phyloP scores from a whole-genome alignment of 1,140 invertebrate species.

The Drusus annulatus region DNA sequence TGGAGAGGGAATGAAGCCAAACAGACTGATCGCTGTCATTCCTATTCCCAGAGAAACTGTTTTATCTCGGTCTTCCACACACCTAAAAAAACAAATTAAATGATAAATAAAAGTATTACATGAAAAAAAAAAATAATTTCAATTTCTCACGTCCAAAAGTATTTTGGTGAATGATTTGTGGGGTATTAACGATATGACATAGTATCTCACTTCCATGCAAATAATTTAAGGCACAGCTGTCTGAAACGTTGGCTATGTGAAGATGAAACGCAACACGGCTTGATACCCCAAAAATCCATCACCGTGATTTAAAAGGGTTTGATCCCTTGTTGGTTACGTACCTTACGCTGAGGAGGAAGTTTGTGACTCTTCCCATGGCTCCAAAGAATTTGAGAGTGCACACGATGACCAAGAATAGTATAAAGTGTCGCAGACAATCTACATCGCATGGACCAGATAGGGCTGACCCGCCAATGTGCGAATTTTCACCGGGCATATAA shows the following conservation, averaged over 20 bases:
- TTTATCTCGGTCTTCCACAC: constrained; percentile 82
- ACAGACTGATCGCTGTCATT: constrained; percentile 77
- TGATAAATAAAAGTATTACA: no score
- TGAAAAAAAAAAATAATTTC: no score
- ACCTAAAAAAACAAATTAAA: constrained; percentile 64
- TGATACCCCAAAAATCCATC: no score
- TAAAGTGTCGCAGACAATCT: constrained; percentile 77
- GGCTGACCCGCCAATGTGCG: constrained; percentile 66
- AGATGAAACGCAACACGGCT: no score
- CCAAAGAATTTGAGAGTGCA: constrained; percentile 79
- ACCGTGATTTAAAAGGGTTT: neutral
- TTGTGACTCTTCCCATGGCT: constrained; percentile 78
- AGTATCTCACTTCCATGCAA: no score
- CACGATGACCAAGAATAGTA: constrained; percentile 78
- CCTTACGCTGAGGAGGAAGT: constrained; percentile 79
- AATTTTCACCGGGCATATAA: neutral
- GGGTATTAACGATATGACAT: no score
- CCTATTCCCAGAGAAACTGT: constrained; percentile 80
- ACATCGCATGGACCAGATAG: constrained; percentile 76
- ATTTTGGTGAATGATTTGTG: no score
- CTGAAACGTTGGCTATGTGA: no score
- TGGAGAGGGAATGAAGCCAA: constrained; percentile 81
- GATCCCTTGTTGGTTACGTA: constrained; percentile 45
- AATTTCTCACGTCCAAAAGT: no score
- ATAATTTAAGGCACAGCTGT: no score